Conservation (phyloP, 2,888 invertebrate genomes). For the Rhagium mordax region DNA sequence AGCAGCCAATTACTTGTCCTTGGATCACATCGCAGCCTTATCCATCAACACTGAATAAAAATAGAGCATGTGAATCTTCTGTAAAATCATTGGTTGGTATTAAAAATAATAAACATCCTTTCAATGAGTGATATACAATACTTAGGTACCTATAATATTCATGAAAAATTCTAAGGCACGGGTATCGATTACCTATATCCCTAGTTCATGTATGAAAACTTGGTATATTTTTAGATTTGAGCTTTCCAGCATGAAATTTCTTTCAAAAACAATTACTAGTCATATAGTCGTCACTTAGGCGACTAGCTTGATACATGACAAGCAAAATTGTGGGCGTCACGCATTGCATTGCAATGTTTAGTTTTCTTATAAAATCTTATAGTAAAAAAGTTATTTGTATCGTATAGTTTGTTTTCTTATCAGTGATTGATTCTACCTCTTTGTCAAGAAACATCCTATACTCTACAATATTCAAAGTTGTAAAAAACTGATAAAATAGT, state of each 20-base stretch:
- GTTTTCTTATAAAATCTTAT: no score
- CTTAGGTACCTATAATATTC: neutral
- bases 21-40: slow-evolving; percentile 60
- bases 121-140: neutral
- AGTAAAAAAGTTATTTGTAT: no score
- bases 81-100: slow-evolving; percentile 38
- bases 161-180: neutral
- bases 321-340: neutral
- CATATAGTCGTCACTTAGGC: neutral
- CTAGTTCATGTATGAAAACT: neutral
- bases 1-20: slow-evolving; percentile 59
- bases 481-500: no score
- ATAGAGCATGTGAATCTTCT: slow-evolving; percentile 49
- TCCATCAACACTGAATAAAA: slow-evolving; percentile 57
- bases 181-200: neutral
- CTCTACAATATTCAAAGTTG: no score
- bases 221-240: neutral
- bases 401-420: no score
- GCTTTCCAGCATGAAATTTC: neutral
- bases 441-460: no score
- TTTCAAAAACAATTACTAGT: neutral
- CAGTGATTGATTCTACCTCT: no score
- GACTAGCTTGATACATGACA: neutral
- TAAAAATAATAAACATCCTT: slow-evolving; percentile 9
- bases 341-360: neutral